Evolutionary conservation across 2,113 vertebrate genomes (phyloP).

Genomic region (Pelecanus crispus): DNA sequence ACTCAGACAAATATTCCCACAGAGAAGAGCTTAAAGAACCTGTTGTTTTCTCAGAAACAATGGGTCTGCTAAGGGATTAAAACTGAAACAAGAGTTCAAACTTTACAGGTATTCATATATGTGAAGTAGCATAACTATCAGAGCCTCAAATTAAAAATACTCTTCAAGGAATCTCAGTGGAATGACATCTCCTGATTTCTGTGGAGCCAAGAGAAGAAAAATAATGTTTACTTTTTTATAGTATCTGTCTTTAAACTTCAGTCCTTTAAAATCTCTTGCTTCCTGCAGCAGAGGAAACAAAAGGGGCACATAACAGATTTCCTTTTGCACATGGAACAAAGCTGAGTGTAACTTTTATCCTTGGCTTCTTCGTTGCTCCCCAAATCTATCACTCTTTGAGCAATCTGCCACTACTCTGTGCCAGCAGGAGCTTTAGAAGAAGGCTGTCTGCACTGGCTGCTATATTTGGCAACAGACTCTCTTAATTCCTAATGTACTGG

Average conservation of each 20-base stretch:
- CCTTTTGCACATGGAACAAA: conserved; percentile 3
- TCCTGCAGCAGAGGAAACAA: neutral
- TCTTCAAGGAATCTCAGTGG: neutral
- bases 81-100: neutral
- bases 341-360: neutral
- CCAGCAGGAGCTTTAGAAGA: conserved; percentile 4
- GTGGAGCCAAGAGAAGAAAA: neutral
- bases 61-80: neutral
- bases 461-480: neutral
- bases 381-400: neutral
- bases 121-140: neutral
- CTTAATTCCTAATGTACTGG: neutral
- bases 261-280: neutral
- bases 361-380: neutral
- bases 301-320: neutral
- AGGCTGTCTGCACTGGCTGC: neutral
- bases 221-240: neutral
- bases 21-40: neutral
- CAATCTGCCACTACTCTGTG: neutral
- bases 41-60: neutral
- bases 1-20: neutral
- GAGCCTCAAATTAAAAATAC: neutral
- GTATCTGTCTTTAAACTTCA: neutral
- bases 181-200: neutral
- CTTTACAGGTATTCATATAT: neutral